Base-by-base conservation (phyloP, 2,888 invertebrate genomes). In the Scaeva pyrastri region DNA sequence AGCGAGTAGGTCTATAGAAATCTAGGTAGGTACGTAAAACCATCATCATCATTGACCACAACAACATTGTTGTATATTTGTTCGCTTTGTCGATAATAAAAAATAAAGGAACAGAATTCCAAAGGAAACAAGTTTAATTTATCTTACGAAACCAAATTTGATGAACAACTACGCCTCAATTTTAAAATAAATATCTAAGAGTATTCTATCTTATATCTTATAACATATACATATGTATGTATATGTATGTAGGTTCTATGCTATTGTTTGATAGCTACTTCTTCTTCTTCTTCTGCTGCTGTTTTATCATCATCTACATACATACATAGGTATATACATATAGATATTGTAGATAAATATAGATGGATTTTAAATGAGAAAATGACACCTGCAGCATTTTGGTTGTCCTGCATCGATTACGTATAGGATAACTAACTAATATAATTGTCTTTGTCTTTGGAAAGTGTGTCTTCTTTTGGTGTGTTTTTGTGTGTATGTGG, bases 401-500 rank as follows among this genome's bases (percentile, higher is more conserved):
- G 52, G 68, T 68, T 50, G 68, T 68, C 68, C 68, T 68, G 68
- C 68, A 68, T 68, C 68, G 68, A 68, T 68, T 68, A 68, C 68
- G 50, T 66, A 21, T 50, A 50, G 39, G 68, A 68, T 68, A 68
- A 68, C 68, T 68, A 68, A 68, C 68, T 68, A 52, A 68, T 68
- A 68, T 68, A 68, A 68, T 68, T 68, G 68, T 68, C 50, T 68
- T 68, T 68, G 36, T 19, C 66, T 66, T 48, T 66, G 14, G 36
- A 66, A 48, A 48, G 16, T 10, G 14, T 66, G 66, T 66, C 31
- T 48, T 19, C 6, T 5, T 45, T 1, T 16, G n/a, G 6, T n/a
- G 16, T 10, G 55, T 56, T n/a, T 56, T n/a, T 14, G 26, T 39
- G 10, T 39, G 8, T 8, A 12, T 52, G 23, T 14, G 52, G n/a